These are phyloP conservation scores for Zelleria hepariella DNA, from an alignment of 2,888 invertebrate genomes.

Conservation along the genomic window DNA sequence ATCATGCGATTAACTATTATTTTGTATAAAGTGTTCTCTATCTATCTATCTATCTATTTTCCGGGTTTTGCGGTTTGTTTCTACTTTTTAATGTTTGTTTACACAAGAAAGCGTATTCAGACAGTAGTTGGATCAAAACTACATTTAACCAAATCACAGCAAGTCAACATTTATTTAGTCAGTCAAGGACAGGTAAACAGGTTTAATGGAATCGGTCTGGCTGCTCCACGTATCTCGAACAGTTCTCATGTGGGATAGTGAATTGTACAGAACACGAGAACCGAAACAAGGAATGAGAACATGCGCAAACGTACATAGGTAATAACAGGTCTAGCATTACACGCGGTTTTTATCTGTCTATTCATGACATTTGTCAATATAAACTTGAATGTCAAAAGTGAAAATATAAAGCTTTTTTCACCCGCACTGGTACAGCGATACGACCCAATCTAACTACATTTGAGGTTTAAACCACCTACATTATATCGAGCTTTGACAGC, in stretches of 20 bases:
- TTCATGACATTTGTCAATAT: neutral
- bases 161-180: neutral
- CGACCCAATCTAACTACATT: too few relatives aligned
- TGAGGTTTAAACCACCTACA: too few relatives aligned
- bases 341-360: neutral
- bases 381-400: neutral
- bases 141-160: neutral
- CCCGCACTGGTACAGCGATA: too few relatives aligned
- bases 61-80: too few relatives aligned
- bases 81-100: too few relatives aligned
- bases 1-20: too few relatives aligned
- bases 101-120: too few relatives aligned
- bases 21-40: too few relatives aligned
- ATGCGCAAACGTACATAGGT: neutral
- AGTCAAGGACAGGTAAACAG: neutral
- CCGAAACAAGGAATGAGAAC: neutral
- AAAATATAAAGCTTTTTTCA: neutral
- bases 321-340: neutral
- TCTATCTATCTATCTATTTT: too few relatives aligned
- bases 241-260: neutral
- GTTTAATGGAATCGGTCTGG: neutral
- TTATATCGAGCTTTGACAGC: too few relatives aligned
- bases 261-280: neutral
- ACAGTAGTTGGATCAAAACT: too few relatives aligned
- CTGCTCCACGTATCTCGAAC: conserved; percentile 8